A percentile compares a stretch with the other conserved stretches of the same genome.
Evolutionary conservation across 1,140 invertebrate genomes (phyloP).

Genomic region (Oedothorax gibbosus): DNA sequence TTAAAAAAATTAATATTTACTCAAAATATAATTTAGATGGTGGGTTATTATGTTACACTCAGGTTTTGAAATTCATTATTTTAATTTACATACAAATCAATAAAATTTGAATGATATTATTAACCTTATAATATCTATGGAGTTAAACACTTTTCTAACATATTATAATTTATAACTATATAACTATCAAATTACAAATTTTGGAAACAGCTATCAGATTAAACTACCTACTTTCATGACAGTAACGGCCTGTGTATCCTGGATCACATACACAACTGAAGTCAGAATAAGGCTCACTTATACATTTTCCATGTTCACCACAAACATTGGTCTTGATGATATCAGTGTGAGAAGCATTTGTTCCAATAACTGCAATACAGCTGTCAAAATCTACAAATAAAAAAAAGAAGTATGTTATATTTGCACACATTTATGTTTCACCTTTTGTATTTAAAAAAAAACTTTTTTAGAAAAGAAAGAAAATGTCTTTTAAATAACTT

Average conservation of each 20-base stretch:
- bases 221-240: slow-evolving; percentile 69
- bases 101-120: too few relatives aligned
- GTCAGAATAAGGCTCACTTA: slow-evolving; percentile 68
- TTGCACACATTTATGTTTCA: neutral
- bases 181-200: too few relatives aligned
- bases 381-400: slow-evolving; percentile 68
- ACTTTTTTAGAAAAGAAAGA: neutral
- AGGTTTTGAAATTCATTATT: too few relatives aligned
- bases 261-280: slow-evolving; percentile 70
- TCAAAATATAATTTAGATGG: too few relatives aligned
- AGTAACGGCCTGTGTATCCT: slow-evolving; percentile 69
- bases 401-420: neutral
- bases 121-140: too few relatives aligned
- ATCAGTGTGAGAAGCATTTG: slow-evolving; percentile 12
- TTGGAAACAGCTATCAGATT: too few relatives aligned
- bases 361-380: slow-evolving; percentile 70
- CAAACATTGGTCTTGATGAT: slow-evolving; percentile 69
- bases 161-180: too few relatives aligned
- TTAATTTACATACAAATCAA: too few relatives aligned
- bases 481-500: neutral
- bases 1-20: too few relatives aligned
- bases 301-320: slow-evolving; percentile 83
- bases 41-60: too few relatives aligned
- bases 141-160: too few relatives aligned
- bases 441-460: neutral